Percentiles rank a stretch among this genome's conserved stretches.
phyloP scores from a whole-genome alignment of 2,113 vertebrate species.

The Mirza zaza region DNA sequence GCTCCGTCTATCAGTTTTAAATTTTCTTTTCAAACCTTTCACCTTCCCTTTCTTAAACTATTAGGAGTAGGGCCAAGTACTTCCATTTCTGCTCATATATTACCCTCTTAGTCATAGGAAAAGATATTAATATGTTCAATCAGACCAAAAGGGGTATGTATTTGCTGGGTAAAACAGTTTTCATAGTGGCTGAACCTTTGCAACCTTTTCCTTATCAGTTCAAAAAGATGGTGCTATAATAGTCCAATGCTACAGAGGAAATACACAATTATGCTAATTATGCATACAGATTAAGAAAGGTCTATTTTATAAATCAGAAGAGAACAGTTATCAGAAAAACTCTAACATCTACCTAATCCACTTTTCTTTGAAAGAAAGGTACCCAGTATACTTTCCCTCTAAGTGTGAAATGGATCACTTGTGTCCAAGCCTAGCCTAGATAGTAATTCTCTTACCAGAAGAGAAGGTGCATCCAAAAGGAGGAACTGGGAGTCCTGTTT shows the following conservation, averaged over 20 bases:
- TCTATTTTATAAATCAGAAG: conserved; percentile 32
- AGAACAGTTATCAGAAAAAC: conserved; percentile 34
- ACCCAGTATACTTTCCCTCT: not conserved
- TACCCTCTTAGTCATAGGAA: not conserved
- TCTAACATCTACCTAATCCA: not conserved
- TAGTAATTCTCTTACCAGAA: conserved; percentile 84
- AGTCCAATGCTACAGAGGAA: conserved; percentile 7
- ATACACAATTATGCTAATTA: not conserved
- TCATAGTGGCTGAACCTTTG: not conserved
- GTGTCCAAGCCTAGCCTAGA: not conserved
- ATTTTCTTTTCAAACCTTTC: not conserved
- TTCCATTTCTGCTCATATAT: not conserved
- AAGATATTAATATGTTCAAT: not conserved
- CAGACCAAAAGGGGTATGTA: not conserved
- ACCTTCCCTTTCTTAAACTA: not conserved
- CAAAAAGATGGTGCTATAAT: not conserved
- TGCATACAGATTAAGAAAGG: not conserved
- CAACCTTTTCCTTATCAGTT: not conserved
- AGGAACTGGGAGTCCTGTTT: conserved; percentile 89
- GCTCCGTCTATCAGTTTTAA: not conserved
- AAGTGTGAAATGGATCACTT: not conserved
- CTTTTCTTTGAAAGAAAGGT: not conserved
- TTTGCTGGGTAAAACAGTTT: not conserved
- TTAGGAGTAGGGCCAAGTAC: not conserved
- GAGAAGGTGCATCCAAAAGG: conserved; percentile 95